A percentile compares a stretch with the other conserved stretches of the same genome.
These are phyloP conservation scores for Agriopis marginaria DNA, from an alignment of 2,888 invertebrate species.

Conservation along the genomic window DNA sequence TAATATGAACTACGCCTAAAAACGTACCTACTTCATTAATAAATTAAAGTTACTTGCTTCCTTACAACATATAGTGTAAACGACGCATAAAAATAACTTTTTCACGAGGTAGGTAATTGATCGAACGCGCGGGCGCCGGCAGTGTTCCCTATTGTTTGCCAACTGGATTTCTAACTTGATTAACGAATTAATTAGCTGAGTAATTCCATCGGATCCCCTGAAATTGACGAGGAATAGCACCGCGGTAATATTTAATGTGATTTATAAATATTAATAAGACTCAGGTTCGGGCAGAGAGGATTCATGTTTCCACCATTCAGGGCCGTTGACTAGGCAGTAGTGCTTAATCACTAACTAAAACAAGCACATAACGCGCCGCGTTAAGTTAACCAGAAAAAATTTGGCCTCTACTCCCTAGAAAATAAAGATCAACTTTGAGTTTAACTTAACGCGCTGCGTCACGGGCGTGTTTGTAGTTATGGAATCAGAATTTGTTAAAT, in stretches of 20 bases:
- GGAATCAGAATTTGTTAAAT: too few relatives aligned
- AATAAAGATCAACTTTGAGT: too few relatives aligned
- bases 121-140: slow-evolving; percentile 41
- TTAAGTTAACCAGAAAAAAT: too few relatives aligned
- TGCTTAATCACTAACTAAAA: not conserved
- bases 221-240: slow-evolving; percentile 62
- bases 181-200: slow-evolving; percentile 66
- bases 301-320: not conserved
- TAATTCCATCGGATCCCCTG: slow-evolving; percentile 58
- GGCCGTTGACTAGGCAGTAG: not conserved
- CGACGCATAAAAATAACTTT: slow-evolving; percentile 54
- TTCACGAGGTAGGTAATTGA: slow-evolving; percentile 50
- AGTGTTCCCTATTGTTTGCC: slow-evolving; percentile 61
- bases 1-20: not conserved
- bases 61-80: slow-evolving; percentile 27
- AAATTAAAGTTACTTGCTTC: not conserved
- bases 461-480: too few relatives aligned
- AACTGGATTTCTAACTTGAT: slow-evolving; percentile 67
- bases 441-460: too few relatives aligned
- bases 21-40: not conserved
- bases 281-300: not conserved
- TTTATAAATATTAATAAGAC: slow-evolving; percentile 48
- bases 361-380: too few relatives aligned
- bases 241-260: slow-evolving; percentile 56
- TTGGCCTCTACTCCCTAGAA: too few relatives aligned